Conservation (phyloP, 2,797 vertebrate species). For the Emys orbicularis region DNA sequence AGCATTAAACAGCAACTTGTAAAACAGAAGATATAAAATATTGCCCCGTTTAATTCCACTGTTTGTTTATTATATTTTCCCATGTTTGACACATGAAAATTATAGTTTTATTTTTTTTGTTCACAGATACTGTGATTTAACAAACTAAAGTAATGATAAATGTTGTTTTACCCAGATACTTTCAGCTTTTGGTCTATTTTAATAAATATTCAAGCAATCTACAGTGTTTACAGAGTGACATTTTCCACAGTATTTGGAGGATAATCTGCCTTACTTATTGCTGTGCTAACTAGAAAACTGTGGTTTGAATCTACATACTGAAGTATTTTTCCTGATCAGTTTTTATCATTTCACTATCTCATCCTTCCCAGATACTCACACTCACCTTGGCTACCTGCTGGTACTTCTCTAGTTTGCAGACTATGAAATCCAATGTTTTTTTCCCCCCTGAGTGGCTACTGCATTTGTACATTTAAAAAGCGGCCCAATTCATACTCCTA, state of each 20-base stretch:
- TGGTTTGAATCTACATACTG: conserved; percentile 30
- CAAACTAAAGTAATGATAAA: conserved; percentile 55
- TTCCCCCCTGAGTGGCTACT: neutral
- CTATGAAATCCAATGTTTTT: neutral
- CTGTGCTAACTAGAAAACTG: conserved; percentile 50
- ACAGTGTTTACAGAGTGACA: conserved; percentile 63
- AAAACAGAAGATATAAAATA: conserved; percentile 69
- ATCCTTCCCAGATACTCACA: neutral
- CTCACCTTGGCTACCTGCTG: conserved; percentile 25
- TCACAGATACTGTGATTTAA: conserved; percentile 75
- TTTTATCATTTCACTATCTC: neutral
- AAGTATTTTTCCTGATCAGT: conserved; percentile 36
- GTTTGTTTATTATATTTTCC: conserved; percentile 64
- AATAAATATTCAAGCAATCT: conserved; percentile 79
- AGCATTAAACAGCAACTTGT: conserved; percentile 70
- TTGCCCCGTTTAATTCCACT: conserved; percentile 39
- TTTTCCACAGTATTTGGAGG: conserved; percentile 70
- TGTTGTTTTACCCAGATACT: conserved; percentile 65
- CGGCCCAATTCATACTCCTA: neutral
- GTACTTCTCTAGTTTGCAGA: neutral
- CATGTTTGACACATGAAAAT: conserved; percentile 69
- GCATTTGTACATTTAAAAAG: neutral
- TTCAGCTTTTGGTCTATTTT: conserved; percentile 74
- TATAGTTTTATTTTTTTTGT: conserved; percentile 70
- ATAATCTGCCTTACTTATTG: conserved; percentile 35